Evolutionary conservation across 2,888 invertebrate species (phyloP), one percentile per base, ranked within the genome.

Genomic region (Cordilura impudica): DNA sequence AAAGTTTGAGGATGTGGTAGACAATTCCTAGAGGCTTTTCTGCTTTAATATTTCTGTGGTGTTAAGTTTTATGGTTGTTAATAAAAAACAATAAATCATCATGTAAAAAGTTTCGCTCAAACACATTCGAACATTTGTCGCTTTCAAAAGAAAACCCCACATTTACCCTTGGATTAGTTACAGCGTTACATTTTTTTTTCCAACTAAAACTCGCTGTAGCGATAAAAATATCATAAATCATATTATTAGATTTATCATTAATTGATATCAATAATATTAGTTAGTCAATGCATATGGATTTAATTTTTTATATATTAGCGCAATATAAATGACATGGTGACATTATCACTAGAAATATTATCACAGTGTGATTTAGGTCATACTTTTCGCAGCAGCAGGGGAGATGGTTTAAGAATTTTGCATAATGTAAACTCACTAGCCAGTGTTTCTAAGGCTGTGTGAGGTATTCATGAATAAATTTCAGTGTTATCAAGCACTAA

Each of bases 21-120:
- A 63, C 35, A 71, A 58, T 58, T 63, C 47, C 71, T 67, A 8
- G 26, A 69, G 79, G 71, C 75, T 56, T 75, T 45, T 54, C 10
- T 12, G 12, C 35, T 39, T 4, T 39, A 39, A 39, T n/a, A 39
- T n/a, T 26, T 26, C n/a, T 39, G 73, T 47, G 75, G 73, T 63
- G 67, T 56, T 35, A 74, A 75, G 71, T 75, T 63, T 63, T 35
- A 51, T 67, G 75, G 56, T 67, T 75, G 71, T 79, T 72, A 72
- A 75, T 71, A 79, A 72, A 78, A 79, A 75, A 75, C 71, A 51
- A 79, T 79, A 79, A 79, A 79, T 79, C 79, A 72, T 72, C 51
- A 58, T 58, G 60, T 43, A 47, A 66, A 65, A 74, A 74, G 26
- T 70, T 69, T 66, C 19, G 51, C 67, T 39, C 21, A n/a, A 39